These are phyloP conservation scores for Lasioglossum baleicum DNA, from an alignment of 1,140 invertebrate genomes.

Conservation along the genomic window DNA sequence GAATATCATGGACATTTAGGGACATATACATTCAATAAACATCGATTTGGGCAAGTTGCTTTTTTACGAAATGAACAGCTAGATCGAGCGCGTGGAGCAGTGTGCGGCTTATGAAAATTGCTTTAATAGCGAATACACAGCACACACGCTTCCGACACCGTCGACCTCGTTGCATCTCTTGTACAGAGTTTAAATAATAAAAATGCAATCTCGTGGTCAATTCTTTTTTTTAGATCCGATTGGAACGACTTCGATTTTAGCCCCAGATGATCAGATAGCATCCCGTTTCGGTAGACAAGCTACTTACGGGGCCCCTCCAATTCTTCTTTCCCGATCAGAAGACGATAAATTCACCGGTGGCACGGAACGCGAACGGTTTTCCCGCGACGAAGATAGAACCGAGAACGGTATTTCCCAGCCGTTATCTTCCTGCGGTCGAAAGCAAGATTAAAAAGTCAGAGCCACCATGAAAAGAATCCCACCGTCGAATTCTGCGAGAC, in stretches of 20 bases:
- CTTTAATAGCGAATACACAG: slow-evolving; percentile 18
- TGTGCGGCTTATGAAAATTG: slow-evolving; percentile 31
- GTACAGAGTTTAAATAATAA: too few species aligned
- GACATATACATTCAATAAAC: too few species aligned
- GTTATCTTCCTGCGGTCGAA: slow-evolving; percentile 48
- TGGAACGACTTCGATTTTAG: not conserved
- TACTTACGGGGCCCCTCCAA: not conserved
- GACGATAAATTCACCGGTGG: slow-evolving; percentile 11
- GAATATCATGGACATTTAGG: too few species aligned
- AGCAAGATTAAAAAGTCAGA: slow-evolving; percentile 57
- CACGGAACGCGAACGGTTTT: slow-evolving; percentile 25
- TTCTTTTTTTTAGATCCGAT: too few species aligned
- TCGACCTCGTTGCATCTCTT: slow-evolving; percentile 42
- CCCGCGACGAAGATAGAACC: slow-evolving; percentile 7
- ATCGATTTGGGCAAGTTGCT: too few species aligned
- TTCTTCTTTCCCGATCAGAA: not conserved
- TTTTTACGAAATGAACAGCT: too few species aligned
- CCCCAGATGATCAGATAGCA: not conserved
- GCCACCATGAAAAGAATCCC: slow-evolving; percentile 51
- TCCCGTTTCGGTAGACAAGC: not conserved
- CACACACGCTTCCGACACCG: slow-evolving; percentile 59
- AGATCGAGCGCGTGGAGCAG: too few species aligned
- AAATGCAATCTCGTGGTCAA: too few species aligned
- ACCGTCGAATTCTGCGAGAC: slow-evolving; percentile 54
- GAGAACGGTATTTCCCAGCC: slow-evolving; percentile 39